phyloP scores from a whole-genome alignment of 2,113 vertebrate genomes.

The Nicator chloris region DNA sequence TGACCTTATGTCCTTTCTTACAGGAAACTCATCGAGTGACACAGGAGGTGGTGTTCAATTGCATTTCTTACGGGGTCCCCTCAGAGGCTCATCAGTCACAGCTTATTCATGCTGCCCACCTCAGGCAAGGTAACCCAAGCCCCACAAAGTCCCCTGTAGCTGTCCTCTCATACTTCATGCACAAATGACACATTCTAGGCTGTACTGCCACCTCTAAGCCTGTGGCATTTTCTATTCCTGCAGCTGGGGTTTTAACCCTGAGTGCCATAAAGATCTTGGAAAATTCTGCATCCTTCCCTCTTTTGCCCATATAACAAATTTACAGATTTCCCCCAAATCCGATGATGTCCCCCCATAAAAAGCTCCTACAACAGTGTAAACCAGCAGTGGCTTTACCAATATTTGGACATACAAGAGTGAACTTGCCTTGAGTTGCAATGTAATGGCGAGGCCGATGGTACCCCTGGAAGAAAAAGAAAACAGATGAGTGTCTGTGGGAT shows the following conservation, averaged over 20 bases:
- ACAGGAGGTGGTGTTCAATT: neutral
- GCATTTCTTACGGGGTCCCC: neutral
- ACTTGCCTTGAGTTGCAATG: constrained; percentile 88
- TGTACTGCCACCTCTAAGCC: neutral
- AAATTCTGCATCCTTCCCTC: neutral
- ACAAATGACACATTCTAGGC: neutral
- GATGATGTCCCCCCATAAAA: neutral
- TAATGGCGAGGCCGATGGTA: constrained; percentile 87
- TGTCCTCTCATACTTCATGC: neutral
- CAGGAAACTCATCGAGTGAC: neutral
- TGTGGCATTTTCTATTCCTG: neutral
- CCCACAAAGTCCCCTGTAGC: neutral
- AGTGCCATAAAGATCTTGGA: neutral
- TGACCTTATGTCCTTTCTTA: neutral
- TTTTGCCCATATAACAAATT: neutral
- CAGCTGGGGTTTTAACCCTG: neutral
- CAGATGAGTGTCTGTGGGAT: neutral
- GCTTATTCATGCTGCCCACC: neutral
- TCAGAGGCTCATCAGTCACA: neutral
- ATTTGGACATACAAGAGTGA: neutral
- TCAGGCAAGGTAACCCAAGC: neutral
- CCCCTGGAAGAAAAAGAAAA: constrained; percentile 68
- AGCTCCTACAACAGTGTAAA: neutral
- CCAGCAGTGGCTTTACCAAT: neutral
- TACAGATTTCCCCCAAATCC: neutral